A percentile compares a stretch with the other conserved stretches of the same genome.
Conservation (phyloP, 2,888 invertebrate species). For the Drosophila monieri region DNA sequence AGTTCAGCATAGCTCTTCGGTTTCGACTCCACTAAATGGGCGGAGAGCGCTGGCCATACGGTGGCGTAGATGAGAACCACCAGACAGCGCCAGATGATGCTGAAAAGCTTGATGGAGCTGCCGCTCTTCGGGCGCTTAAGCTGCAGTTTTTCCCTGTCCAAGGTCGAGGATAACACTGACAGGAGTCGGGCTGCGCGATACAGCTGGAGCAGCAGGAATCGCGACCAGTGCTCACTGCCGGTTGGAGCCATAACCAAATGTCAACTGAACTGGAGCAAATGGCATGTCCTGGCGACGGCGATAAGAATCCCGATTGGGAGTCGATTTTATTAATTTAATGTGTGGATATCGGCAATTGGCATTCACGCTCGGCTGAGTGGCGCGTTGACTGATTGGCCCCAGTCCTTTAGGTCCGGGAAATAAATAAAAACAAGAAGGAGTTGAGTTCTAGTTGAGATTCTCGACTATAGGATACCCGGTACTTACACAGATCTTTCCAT, state of each 20-base stretch:
- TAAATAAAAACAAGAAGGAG: background rate
- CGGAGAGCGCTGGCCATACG: constrained; percentile 52
- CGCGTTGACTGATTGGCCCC: constrained; percentile 69
- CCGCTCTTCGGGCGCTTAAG: constrained; percentile 40
- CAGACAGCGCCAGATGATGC: constrained; percentile 53
- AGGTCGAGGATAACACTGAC: constrained; percentile 56
- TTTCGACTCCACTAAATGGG: background rate
- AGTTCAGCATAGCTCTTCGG: constrained; percentile 52
- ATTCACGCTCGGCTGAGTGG: constrained; percentile 75
- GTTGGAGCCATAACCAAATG: constrained; percentile 43
- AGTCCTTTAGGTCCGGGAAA: constrained; percentile 8
- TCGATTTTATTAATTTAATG: constrained; percentile 77
- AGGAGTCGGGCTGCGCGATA: constrained; percentile 61
- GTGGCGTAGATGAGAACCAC: constrained; percentile 53
- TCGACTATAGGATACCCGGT: background rate
- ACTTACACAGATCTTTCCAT: background rate
- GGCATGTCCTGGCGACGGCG: constrained; percentile 40
- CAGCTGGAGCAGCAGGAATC: constrained; percentile 48
- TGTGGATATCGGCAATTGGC: constrained; percentile 73
- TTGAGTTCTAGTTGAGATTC: background rate
- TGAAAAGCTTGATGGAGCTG: constrained; percentile 39
- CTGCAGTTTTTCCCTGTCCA: constrained; percentile 45
- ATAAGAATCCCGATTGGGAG: constrained; percentile 48
- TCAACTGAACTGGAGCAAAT: constrained; percentile 49
- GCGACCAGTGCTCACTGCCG: constrained; percentile 49